Percentiles rank a stretch among this genome's conserved stretches.
Conservation (phyloP, 2,797 vertebrate genomes). For the Sebastes jordani region DNA sequence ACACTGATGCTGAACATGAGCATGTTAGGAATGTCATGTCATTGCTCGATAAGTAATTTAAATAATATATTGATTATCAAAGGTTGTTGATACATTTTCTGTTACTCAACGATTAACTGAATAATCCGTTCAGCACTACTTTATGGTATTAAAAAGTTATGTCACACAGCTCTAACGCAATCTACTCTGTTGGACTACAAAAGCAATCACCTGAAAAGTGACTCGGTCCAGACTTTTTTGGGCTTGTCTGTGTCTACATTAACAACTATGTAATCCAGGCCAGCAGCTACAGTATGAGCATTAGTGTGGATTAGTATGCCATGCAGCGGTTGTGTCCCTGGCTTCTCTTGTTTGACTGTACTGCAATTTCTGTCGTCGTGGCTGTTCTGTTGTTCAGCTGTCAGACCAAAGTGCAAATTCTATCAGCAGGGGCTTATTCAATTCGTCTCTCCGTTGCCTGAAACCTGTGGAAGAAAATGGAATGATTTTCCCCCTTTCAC, state of each 20-base stretch:
- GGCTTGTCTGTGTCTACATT: neutral
- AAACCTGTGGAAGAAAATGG: constrained; percentile 66
- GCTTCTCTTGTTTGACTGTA: constrained; percentile 31
- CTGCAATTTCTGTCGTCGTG: constrained; percentile 43
- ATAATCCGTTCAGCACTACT: neutral
- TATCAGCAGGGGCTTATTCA: constrained; percentile 65
- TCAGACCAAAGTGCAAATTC: constrained; percentile 69
- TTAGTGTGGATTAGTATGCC: constrained; percentile 47
- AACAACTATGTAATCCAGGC: constrained; percentile 31
- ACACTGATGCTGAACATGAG: neutral
- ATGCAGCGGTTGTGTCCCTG: neutral
- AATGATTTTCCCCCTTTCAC: constrained; percentile 56
- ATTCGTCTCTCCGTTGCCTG: constrained; percentile 43
- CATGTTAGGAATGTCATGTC: neutral
- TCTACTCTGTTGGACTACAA: neutral
- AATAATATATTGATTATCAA: neutral
- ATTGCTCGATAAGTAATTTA: neutral
- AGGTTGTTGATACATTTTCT: neutral
- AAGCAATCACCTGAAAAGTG: constrained; percentile 22
- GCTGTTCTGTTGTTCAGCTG: constrained; percentile 54
- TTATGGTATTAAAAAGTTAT: constrained; percentile 13
- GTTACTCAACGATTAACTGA: neutral
- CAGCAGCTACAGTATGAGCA: constrained; percentile 17
- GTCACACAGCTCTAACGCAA: constrained; percentile 5
- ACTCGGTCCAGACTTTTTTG: neutral